These are phyloP conservation scores for Sparidentex hasta DNA, from an alignment of 2,797 vertebrate species.

Conservation along the genomic window DNA sequence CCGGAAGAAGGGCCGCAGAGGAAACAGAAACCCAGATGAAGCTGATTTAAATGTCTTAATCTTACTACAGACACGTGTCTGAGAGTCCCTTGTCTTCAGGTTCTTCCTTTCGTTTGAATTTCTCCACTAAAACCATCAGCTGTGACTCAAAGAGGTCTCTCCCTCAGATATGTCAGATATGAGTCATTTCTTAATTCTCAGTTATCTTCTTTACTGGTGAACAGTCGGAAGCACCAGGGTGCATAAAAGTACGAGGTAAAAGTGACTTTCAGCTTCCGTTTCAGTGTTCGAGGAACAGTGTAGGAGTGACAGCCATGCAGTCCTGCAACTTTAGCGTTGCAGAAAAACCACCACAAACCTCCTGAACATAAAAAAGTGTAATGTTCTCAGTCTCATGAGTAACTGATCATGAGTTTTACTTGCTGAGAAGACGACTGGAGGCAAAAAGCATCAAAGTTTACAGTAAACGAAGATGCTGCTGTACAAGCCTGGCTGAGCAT, in stretches of 20 bases:
- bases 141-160: not conserved
- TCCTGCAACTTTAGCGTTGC: not conserved
- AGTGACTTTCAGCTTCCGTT: not conserved
- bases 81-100: not conserved
- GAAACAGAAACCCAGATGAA: too few relatives aligned
- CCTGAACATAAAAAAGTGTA: not conserved
- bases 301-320: too few relatives aligned
- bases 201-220: not conserved
- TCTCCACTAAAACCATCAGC: not conserved
- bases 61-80: conserved; percentile 64
- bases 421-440: not conserved
- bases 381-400: not conserved
- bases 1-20: not conserved
- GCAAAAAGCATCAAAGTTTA: not conserved
- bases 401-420: not conserved
- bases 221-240: not conserved
- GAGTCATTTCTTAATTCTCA: too few relatives aligned
- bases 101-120: not conserved
- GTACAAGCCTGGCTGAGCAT: not conserved
- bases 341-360: not conserved
- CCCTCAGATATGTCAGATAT: not conserved
- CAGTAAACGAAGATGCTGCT: not conserved
- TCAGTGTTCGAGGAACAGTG: not conserved
- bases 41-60: conserved; percentile 3
- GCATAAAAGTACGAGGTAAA: not conserved